These are phyloP conservation scores for Anarrhichthys ocellatus DNA, from an alignment of 2,113 vertebrate species.

Conservation along the genomic window DNA sequence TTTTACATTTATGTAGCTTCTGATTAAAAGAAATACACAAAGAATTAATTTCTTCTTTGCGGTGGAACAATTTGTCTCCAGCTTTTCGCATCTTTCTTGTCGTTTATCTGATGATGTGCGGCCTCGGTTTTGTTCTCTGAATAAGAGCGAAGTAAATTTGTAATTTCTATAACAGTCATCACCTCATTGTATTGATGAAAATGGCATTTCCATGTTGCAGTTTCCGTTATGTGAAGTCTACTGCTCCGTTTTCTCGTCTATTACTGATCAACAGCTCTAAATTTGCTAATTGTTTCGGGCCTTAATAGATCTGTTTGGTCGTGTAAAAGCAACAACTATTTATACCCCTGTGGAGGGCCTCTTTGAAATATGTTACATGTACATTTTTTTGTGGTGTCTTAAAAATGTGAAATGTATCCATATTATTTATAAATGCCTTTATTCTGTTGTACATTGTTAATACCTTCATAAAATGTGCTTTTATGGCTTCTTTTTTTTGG, in stretches of 20 bases:
- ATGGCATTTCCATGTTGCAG: slow-evolving; percentile 23
- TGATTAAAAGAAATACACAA: slow-evolving; percentile 14
- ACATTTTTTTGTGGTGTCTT: slow-evolving; percentile 71
- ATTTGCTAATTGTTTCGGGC: slow-evolving; percentile 54
- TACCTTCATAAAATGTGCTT: slow-evolving; percentile 66
- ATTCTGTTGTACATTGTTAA: slow-evolving; percentile 78
- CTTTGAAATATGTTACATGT: slow-evolving; percentile 69
- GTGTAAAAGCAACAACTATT: slow-evolving; percentile 78
- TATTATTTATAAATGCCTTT: slow-evolving; percentile 84
- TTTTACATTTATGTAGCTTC: slow-evolving; percentile 26
- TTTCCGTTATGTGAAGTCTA: slow-evolving; percentile 49
- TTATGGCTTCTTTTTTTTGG: slow-evolving; percentile 20
- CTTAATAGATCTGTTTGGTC: slow-evolving; percentile 69
- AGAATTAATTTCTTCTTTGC: neutral
- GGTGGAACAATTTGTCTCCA: neutral
- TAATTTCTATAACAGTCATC: slow-evolving; percentile 28
- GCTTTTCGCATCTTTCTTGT: neutral
- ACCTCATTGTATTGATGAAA: slow-evolving; percentile 20
- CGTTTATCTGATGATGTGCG: slow-evolving; percentile 14
- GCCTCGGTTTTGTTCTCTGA: slow-evolving; percentile 6
- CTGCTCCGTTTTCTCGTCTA: slow-evolving; percentile 19
- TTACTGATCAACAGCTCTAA: slow-evolving; percentile 31
- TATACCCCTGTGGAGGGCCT: slow-evolving; percentile 65
- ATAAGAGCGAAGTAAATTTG: slow-evolving; percentile 37
- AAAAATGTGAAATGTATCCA: slow-evolving; percentile 80